Base-by-base conservation (phyloP, 2,888 invertebrate species). In the Drosophila paracracens region DNA sequence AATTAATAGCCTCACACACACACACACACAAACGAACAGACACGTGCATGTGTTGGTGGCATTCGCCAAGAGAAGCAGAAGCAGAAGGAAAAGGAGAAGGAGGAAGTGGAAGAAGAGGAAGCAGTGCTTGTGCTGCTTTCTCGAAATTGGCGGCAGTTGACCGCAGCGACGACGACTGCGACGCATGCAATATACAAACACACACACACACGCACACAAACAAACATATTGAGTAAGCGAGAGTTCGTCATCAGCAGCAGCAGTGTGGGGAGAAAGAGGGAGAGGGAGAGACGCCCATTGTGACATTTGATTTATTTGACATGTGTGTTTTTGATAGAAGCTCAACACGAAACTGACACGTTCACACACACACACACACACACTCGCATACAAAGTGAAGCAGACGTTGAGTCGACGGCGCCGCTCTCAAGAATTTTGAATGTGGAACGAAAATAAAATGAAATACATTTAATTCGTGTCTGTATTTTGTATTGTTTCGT, bases 291-390 rank as follows among this genome's bases (percentile, higher is more conserved):
- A 33, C 56, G 70, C 80, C 83, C 86, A 89, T 87, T 90, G 87
- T 91, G 92, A 92, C 92, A 91, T 83, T 89, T 92, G 92, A 92
- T 92, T 92, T 92, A 92, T 92, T 91, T 91, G 91, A 91, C 89
- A 86, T 90, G 91, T 91, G 91, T 90, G 90, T 90, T 90, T 91
- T 90, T 91, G 90, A 91, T 90, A 91, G 90, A 90, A 85, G 90
- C 91, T 87, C 89, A 89, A 91, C 90, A 90, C 88, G 90, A 88
- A 90, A 90, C 85, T 89, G 88, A 87, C 85, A 87, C 83, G 74
- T 75, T 74, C 77, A 75, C 71, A 65, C 64, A 53, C 74, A 59
- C 52, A 56, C 54, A 46, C 62, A 62, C 18, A 50, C 46, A 46
- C 16, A 50, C 25, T 52, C 31, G 67, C 18, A 31, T 18, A 69